These are phyloP conservation scores for Junonia oenone DNA, from an alignment of 2,888 invertebrate genomes.

Conservation along the genomic window DNA sequence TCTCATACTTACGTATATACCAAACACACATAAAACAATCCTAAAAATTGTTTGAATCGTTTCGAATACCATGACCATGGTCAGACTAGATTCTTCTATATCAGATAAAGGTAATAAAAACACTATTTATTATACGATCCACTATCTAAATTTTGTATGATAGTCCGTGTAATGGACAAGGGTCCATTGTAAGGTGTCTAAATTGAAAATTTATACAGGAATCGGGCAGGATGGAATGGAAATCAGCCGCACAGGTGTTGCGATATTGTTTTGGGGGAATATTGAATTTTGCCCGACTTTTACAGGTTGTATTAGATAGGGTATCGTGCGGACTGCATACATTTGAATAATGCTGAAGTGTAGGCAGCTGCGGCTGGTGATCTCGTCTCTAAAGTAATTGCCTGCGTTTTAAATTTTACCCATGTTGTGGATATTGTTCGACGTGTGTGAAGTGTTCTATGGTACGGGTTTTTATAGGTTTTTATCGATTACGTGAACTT, in stretches of 20 bases:
- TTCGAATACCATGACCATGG: too few relatives aligned
- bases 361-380: constrained; percentile 22
- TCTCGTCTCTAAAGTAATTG: constrained; percentile 18
- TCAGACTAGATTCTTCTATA: neutral
- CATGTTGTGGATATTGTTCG: neutral
- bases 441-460: neutral
- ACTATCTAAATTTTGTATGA: constrained; percentile 22
- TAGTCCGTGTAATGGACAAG: constrained; percentile 24
- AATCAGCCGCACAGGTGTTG: constrained; percentile 53
- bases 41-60: too few relatives aligned
- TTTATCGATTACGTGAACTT: too few relatives aligned
- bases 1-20: too few relatives aligned
- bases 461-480: too few relatives aligned
- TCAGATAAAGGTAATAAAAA: neutral
- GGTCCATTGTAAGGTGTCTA: constrained; percentile 43
- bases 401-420: constrained; percentile 10
- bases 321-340: constrained; percentile 30
- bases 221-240: constrained; percentile 41
- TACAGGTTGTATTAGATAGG: constrained; percentile 56
- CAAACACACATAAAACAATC: too few relatives aligned
- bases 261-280: constrained; percentile 58
- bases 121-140: neutral
- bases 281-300: constrained; percentile 61
- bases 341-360: constrained; percentile 31
- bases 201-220: constrained; percentile 59